Conservation (phyloP, 2,113 vertebrate genomes). For the Gasterosteus nipponicus region DNA sequence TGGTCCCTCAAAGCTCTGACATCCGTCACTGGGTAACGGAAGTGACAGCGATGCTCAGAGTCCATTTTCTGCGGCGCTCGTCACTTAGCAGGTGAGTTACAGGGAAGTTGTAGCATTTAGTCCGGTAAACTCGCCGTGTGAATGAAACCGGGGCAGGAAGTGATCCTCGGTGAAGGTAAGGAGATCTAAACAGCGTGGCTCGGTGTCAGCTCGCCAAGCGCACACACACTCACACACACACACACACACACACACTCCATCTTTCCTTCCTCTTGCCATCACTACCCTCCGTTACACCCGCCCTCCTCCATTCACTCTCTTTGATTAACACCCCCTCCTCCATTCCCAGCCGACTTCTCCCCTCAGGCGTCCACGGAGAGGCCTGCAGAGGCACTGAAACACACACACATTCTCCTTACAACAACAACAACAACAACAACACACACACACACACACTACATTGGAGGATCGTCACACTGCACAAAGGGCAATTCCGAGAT, state of each 20-base stretch:
- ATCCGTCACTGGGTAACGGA: not conserved
- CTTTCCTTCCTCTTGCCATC: constrained; percentile 15
- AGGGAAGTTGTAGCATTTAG: not conserved
- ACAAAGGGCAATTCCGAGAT: not conserved
- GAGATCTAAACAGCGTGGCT: constrained; percentile 34
- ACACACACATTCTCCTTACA: constrained; percentile 32
- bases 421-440: constrained; percentile 20
- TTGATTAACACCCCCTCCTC: constrained; percentile 57
- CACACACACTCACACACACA: constrained; percentile 9
- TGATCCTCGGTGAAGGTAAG: constrained; percentile 3
- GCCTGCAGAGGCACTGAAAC: constrained; percentile 21
- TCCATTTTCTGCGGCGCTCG: not conserved
- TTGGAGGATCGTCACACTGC: not conserved
- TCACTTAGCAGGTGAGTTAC: not conserved
- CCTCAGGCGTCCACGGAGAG: constrained; percentile 38
- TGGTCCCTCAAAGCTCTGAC: constrained; percentile 25
- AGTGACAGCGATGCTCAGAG: not conserved
- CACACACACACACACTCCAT: constrained; percentile 34
- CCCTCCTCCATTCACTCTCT: constrained; percentile 49
- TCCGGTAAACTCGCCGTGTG: not conserved
- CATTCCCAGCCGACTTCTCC: not conserved
- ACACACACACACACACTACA: not conserved
- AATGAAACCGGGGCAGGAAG: constrained; percentile 24
- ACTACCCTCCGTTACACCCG: constrained; percentile 35
- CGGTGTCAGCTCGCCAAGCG: constrained; percentile 32